These are phyloP conservation scores for Scaptomyza graminum DNA, from an alignment of 1,140 invertebrate genomes.

Conservation along the genomic window DNA sequence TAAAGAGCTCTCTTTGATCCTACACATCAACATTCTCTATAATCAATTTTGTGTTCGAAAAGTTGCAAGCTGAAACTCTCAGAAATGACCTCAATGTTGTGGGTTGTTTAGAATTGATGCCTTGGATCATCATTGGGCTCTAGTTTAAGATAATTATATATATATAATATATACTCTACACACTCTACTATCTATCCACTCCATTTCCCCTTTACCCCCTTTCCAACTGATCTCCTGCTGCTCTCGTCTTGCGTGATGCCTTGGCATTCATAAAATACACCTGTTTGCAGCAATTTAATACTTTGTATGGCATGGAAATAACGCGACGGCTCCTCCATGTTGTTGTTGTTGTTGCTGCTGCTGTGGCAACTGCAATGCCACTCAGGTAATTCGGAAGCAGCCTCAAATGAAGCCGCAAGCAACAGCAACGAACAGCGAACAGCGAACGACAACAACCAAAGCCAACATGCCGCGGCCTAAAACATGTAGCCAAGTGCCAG, in stretches of 20 bases:
- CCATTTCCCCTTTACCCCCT: no score
- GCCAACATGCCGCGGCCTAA: conserved; percentile 58
- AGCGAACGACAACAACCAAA: conserved; percentile 53
- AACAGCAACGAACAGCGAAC: conserved; percentile 38
- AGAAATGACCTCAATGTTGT: conserved; percentile 1
- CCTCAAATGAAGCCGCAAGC: conserved; percentile 77
- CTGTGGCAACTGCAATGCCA: conserved; percentile 58
- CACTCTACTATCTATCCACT: background rate
- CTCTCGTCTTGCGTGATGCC: conserved; percentile 33
- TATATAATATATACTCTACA: conserved; percentile 7
- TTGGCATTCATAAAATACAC: conserved; percentile 74
- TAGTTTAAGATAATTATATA: conserved; percentile 60
- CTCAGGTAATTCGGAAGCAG: conserved; percentile 80
- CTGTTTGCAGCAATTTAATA: conserved; percentile 81
- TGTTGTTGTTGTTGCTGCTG: conserved; percentile 20
- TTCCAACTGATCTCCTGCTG: background rate
- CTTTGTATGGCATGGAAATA: conserved; percentile 78
- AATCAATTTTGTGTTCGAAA: no score
- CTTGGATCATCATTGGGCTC: background rate
- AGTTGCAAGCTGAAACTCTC: background rate
- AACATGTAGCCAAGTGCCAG: conserved; percentile 67
- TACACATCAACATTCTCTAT: background rate
- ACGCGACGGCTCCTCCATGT: conserved; percentile 39
- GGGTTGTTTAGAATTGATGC: background rate
- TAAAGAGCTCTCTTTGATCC: no score